Conservation (phyloP, 2,888 invertebrate species). For the Cryptosula pallasiana region DNA sequence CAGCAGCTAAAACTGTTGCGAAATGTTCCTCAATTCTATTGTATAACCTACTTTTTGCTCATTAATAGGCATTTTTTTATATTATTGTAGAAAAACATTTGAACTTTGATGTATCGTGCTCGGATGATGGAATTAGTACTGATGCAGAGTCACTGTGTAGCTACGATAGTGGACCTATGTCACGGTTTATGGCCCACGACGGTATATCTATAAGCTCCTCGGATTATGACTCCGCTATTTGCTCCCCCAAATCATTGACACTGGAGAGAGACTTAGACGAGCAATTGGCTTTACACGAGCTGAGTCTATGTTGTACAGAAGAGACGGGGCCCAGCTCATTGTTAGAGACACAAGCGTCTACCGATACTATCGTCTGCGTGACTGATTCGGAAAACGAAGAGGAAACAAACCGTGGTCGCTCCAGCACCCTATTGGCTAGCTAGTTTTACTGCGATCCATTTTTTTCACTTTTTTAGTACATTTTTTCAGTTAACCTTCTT, state of each 20-base stretch:
- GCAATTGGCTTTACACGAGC: neutral
- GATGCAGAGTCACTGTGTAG: slow-evolving; percentile 18
- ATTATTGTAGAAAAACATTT: slow-evolving; percentile 20
- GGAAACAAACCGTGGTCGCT: neutral
- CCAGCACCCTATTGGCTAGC: neutral
- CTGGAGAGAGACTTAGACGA: neutral
- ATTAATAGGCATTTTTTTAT: too few relatives aligned
- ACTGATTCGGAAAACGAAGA: neutral
- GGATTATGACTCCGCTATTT: slow-evolving; percentile 16
- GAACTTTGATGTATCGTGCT: slow-evolving; percentile 3
- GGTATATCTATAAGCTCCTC: neutral
- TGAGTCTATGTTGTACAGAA: neutral
- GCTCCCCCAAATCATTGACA: slow-evolving; percentile 8
- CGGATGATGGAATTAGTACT: neutral
- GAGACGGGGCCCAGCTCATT: too few relatives aligned
- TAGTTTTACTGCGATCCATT: too few relatives aligned
- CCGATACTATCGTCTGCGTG: neutral
- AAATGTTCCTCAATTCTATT: too few relatives aligned
- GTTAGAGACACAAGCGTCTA: neutral
- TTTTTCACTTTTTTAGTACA: too few relatives aligned
- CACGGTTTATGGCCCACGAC: neutral
- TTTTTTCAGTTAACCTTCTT: neutral
- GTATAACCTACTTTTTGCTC: too few relatives aligned
- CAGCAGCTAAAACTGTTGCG: too few relatives aligned
- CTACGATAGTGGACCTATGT: neutral